These are phyloP conservation scores for Scaptomyza tumidula DNA, from an alignment of 2,888 invertebrate species.

Conservation along the genomic window DNA sequence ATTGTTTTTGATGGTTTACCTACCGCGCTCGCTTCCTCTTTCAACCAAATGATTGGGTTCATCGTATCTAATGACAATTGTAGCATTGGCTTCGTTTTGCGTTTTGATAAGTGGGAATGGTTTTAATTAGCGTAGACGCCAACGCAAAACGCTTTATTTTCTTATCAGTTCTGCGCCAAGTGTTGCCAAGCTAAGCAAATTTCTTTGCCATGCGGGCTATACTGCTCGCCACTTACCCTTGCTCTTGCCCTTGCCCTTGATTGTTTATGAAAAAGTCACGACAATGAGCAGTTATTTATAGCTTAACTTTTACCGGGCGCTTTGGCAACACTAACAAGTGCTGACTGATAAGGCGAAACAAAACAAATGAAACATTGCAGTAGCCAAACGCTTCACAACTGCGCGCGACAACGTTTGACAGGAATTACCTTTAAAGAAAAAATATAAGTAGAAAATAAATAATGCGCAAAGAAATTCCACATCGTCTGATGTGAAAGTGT, in stretches of 20 bases:
- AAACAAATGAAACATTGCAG: slow-evolving; percentile 34
- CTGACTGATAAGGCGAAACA: slow-evolving; percentile 51
- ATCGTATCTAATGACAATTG: slow-evolving; percentile 58
- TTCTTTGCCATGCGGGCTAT: slow-evolving; percentile 35
- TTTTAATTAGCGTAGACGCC: slow-evolving; percentile 69
- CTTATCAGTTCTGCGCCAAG: slow-evolving; percentile 51
- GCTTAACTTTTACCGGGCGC: slow-evolving; percentile 4
- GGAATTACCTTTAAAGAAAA: slow-evolving; percentile 48
- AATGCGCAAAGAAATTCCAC: slow-evolving; percentile 11
- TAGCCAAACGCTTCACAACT: slow-evolving; percentile 37
- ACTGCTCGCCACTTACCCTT: neutral
- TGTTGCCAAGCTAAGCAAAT: slow-evolving; percentile 50
- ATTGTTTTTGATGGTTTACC: slow-evolving; percentile 24
- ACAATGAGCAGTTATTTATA: slow-evolving; percentile 29
- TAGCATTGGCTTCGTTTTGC: slow-evolving; percentile 43
- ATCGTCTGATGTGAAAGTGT: slow-evolving; percentile 13
- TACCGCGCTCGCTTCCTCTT: neutral
- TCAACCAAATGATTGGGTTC: slow-evolving; percentile 9
- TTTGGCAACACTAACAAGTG: slow-evolving; percentile 53
- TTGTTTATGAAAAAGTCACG: slow-evolving; percentile 37
- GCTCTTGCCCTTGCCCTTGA: slow-evolving; percentile 22
- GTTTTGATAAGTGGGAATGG: slow-evolving; percentile 71
- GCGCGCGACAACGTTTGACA: slow-evolving; percentile 42
- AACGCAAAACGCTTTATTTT: slow-evolving; percentile 8
- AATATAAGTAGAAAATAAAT: slow-evolving; percentile 9